A percentile compares a stretch with the other conserved stretches of the same genome.
Evolutionary conservation across 2,113 vertebrate species (phyloP).

Genomic region (Ceuthmochares aereus): DNA sequence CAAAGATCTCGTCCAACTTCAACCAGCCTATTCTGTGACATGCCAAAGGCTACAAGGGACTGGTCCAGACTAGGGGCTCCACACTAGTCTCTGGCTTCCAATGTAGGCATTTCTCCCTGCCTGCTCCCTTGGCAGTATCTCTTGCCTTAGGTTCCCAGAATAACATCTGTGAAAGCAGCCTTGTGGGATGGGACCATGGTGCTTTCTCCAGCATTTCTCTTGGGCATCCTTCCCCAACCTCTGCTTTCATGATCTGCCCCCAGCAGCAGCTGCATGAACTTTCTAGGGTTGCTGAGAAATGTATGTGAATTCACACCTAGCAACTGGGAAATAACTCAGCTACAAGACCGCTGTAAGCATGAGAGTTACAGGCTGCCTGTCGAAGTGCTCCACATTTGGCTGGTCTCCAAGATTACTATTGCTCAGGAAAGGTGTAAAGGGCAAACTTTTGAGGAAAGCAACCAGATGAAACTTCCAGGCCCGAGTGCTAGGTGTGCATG

Average conservation of each 20-base stretch:
- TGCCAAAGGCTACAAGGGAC: neutral
- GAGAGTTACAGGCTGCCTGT: neutral
- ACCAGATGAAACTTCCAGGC: neutral
- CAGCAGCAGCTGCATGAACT: neutral
- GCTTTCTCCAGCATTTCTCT: neutral
- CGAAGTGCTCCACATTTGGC: neutral
- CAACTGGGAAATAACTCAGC: neutral
- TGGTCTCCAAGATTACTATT: neutral
- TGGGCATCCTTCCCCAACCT: neutral
- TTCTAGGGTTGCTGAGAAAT: neutral
- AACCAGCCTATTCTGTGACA: neutral
- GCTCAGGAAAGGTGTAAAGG: neutral
- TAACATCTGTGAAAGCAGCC: neutral
- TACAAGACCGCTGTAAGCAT: neutral
- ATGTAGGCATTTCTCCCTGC: neutral
- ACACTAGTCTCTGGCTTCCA: rapidly evolving
- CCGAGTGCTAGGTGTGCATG: neutral
- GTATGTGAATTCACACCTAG: neutral
- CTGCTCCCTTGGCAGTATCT: neutral
- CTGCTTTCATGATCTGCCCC: neutral
- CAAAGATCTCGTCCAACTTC: neutral
- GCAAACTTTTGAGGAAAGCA: neutral
- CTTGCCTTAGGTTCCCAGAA: neutral
- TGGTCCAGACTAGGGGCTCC: neutral
- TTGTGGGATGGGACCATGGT: neutral